These are phyloP conservation scores for Phenganax marumi DNA, from an alignment of 92 coral and sea anemone species.

Conservation along the genomic window DNA sequence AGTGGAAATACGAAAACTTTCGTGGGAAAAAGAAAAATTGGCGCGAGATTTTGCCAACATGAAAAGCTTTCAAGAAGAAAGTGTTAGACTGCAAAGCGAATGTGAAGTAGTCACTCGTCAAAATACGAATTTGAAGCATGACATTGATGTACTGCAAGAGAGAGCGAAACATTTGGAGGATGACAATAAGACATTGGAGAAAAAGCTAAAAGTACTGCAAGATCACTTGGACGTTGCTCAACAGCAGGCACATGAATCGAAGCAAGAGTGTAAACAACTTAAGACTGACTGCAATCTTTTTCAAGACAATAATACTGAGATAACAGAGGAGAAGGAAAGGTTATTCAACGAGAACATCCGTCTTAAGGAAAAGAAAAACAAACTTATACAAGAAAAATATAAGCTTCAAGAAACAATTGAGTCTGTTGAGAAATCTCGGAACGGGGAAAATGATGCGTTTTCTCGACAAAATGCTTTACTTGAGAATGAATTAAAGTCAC, in stretches of 20 bases:
- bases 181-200: not conserved
- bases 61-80: not conserved
- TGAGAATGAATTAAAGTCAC: constrained; percentile 16
- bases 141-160: constrained; percentile 2
- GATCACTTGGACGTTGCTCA: not conserved
- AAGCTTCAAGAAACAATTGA: constrained; percentile 40
- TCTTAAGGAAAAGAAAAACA: constrained; percentile 28
- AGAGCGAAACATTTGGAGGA: not conserved
- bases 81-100: not conserved
- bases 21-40: constrained; percentile 15
- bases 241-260: not conserved
- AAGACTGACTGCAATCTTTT: not conserved
- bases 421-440: constrained; percentile 34
- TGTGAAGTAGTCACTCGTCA: not conserved
- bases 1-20: constrained; percentile 23
- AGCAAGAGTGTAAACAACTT: constrained; percentile 19
- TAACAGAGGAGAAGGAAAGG: constrained; percentile 21
- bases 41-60: not conserved
- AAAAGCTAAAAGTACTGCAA: constrained; percentile 8
- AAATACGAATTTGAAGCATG: constrained; percentile 1
- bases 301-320: not conserved
- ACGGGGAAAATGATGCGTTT: constrained; percentile 29
- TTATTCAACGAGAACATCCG: constrained; percentile 32
- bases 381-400: constrained; percentile 25
- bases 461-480: constrained; percentile 25